Conservation (phyloP, 2,797 vertebrate genomes). For the Artibeus jamaicensis region DNA sequence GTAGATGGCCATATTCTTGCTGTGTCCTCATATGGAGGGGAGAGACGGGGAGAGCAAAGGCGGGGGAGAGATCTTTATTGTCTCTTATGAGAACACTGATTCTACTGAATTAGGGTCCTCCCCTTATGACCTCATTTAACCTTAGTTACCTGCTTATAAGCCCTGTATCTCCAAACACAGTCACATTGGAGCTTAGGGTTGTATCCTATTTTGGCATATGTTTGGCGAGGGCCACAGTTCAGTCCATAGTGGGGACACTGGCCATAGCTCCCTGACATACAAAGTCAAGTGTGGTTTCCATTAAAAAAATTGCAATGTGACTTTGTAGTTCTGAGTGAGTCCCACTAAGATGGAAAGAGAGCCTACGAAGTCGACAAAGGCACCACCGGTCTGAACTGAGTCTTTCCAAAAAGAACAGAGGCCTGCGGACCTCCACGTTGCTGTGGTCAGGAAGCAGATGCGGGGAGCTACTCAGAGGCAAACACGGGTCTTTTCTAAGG, state of each 20-base stretch:
- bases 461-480: not conserved
- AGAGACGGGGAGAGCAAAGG: no score
- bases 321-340: not conserved
- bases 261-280: not conserved
- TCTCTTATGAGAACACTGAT: not conserved
- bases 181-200: not conserved
- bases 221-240: not conserved
- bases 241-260: not conserved
- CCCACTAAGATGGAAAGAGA: not conserved
- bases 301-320: not conserved
- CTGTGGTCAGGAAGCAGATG: not conserved
- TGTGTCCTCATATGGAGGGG: not conserved
- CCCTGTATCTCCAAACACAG: not conserved
- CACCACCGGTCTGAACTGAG: not conserved
- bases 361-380: not conserved
- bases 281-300: not conserved
- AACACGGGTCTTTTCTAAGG: not conserved
- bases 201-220: not conserved
- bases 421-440: not conserved
- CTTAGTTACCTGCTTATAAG: not conserved
- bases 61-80: not conserved
- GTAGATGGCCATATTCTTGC: not conserved
- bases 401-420: not conserved
- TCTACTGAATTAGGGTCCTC: not conserved
- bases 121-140: not conserved